Percentiles rank a stretch among this genome's conserved stretches.
Evolutionary conservation across 2,113 vertebrate genomes (phyloP).

Genomic region (Okapia johnstoni): DNA sequence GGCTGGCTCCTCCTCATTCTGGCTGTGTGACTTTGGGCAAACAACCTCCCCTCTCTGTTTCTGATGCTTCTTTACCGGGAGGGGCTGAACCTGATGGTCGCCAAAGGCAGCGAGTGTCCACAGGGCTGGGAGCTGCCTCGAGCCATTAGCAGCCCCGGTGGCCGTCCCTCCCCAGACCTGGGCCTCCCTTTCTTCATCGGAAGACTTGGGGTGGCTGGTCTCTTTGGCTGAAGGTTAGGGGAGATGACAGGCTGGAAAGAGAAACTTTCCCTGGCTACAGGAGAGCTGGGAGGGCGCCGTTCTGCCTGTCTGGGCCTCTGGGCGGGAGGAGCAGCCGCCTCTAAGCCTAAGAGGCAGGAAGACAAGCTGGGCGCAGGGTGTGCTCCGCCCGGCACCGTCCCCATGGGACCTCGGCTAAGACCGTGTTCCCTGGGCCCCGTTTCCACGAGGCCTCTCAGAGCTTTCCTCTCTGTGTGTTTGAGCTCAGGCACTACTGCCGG

Average conservation of each 20-base stretch:
- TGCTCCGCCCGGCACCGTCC: rapidly evolving
- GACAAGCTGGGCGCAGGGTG: rapidly evolving
- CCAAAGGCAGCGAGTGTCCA: neutral
- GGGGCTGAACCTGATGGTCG: too few species aligned
- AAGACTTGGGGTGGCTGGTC: rapidly evolving
- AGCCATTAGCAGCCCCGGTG: rapidly evolving
- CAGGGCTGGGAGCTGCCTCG: neutral
- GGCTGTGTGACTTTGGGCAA: neutral
- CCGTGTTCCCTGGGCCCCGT: rapidly evolving
- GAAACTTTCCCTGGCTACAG: rapidly evolving
- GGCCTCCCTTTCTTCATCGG: neutral
- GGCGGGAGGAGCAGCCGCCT: rapidly evolving
- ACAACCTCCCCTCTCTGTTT: neutral
- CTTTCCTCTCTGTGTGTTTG: neutral
- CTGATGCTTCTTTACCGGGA: neutral
- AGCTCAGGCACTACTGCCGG: rapidly evolving
- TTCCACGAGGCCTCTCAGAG: rapidly evolving
- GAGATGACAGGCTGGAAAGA: rapidly evolving
- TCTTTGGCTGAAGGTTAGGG: neutral
- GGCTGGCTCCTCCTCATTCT: neutral
- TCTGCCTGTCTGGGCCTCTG: neutral
- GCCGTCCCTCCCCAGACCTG: rapidly evolving
- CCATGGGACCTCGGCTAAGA: rapidly evolving
- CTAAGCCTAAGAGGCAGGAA: rapidly evolving
- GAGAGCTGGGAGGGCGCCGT: rapidly evolving